Evolutionary conservation across 2,113 vertebrate species (phyloP).

Genomic region (Aspidoscelis tigris): DNA sequence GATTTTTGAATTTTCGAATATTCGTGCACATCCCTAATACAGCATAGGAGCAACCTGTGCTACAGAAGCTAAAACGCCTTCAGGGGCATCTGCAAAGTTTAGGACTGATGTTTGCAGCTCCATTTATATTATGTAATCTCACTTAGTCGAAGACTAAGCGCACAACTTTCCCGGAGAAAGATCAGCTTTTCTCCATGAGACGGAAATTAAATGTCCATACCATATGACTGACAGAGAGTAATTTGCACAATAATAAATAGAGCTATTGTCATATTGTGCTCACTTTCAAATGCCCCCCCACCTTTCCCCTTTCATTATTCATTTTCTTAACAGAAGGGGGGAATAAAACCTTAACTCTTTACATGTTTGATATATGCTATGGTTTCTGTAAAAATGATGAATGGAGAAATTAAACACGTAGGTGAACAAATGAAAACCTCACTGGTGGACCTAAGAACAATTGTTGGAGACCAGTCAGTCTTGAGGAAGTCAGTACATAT

Average conservation of each 20-base stretch:
- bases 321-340: no score
- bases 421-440: not conserved
- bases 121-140: not conserved
- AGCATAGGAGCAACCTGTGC: no score
- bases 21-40: not conserved
- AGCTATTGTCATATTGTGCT: constrained; percentile 16
- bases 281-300: not conserved
- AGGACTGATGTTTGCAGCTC: not conserved
- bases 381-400: not conserved
- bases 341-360: not conserved
- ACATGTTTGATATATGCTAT: not conserved
- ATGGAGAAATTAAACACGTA: not conserved
- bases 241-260: constrained; percentile 17
- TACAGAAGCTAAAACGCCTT: not conserved
- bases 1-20: not conserved
- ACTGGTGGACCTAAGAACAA: no score
- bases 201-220: constrained; percentile 26
- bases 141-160: not conserved
- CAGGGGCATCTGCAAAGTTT: not conserved
- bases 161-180: constrained; percentile 9
- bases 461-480: no score
- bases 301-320: no score
- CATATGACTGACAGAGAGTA: constrained; percentile 17
- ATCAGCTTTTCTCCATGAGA: constrained; percentile 1
- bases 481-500: no score